Conservation (phyloP, 2,113 vertebrate genomes). For the Phalacrocorax carbo region DNA sequence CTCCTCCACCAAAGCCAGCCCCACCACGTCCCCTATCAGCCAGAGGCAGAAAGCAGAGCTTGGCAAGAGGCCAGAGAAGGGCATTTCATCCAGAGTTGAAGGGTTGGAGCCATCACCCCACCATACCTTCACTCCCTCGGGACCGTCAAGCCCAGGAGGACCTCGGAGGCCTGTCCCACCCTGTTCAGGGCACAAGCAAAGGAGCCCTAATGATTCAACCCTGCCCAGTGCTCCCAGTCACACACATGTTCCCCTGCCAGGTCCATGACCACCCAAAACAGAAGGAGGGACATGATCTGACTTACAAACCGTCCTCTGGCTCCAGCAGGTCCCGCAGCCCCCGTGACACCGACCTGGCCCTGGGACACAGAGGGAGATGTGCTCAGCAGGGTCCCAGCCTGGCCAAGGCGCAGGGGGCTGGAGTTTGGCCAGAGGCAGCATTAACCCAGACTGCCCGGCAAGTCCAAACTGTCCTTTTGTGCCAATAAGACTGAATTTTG, state of each 20-base stretch:
- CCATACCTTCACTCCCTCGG: constrained; percentile 78
- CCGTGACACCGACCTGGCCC: constrained; percentile 80
- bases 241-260: not conserved
- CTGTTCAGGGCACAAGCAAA: constrained; percentile 17
- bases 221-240: not conserved
- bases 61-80: not conserved
- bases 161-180: constrained; percentile 70
- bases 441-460: not conserved
- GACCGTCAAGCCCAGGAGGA: constrained; percentile 69
- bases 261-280: fast-evolving
- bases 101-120: not conserved
- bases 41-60: not conserved
- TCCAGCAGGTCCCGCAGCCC: constrained; percentile 75
- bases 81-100: not conserved
- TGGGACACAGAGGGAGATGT: not conserved
- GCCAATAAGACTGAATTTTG: not conserved
- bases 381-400: not conserved
- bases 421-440: not conserved
- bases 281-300: not conserved
- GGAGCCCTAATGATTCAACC: not conserved
- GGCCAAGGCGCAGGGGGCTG: not conserved
- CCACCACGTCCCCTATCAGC: not conserved
- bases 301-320: constrained; percentile 75
- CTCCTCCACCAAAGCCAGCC: not conserved
- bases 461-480: not conserved